These are phyloP conservation scores for Gulo gulo DNA, from an alignment of 2,113 vertebrate species.

Conservation along the genomic window DNA sequence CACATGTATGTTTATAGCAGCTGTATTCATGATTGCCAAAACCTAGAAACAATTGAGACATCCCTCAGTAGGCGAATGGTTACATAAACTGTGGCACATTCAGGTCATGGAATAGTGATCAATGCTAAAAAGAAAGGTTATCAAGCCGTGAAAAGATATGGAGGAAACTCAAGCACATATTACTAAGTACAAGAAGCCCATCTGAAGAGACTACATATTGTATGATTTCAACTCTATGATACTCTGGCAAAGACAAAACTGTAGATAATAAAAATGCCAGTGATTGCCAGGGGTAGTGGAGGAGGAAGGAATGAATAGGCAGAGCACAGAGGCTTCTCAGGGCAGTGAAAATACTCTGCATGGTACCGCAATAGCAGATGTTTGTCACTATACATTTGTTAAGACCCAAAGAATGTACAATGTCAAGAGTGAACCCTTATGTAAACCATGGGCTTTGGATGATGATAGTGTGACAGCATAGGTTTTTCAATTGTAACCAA, in stretches of 20 bases:
- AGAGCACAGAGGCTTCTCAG: neutral
- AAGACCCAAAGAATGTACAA: neutral
- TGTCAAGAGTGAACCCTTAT: neutral
- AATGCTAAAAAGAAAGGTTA: neutral
- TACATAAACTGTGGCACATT: neutral
- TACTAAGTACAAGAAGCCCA: neutral
- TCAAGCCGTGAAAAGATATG: neutral
- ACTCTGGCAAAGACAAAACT: neutral
- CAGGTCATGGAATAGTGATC: neutral
- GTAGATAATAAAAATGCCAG: neutral
- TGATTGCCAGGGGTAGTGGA: neutral
- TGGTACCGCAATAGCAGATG: neutral
- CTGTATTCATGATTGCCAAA: neutral
- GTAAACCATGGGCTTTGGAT: neutral
- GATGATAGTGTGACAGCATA: neutral
- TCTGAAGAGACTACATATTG: neutral
- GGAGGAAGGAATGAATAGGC: neutral
- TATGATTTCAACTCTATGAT: neutral
- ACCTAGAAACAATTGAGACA: neutral
- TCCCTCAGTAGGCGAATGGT: neutral
- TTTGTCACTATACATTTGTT: neutral
- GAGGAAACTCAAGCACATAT: neutral
- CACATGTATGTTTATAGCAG: neutral
- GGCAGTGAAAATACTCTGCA: neutral
- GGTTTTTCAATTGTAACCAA: neutral